Evolutionary conservation across 2,888 invertebrate genomes (phyloP).

Genomic region (Erpobdella octoculata): DNA sequence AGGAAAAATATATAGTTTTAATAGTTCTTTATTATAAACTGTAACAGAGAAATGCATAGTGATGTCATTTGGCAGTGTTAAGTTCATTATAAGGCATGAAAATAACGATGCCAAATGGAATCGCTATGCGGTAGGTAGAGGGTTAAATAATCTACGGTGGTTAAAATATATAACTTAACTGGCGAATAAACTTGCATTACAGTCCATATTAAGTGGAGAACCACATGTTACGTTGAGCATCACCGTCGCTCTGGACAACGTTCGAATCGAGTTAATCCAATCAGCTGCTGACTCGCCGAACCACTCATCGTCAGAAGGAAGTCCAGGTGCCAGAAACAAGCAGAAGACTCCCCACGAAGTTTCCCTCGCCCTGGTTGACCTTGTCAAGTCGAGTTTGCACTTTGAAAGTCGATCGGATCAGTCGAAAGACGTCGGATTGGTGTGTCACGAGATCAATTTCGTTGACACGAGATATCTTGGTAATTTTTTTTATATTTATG

Average conservation of each 20-base stretch:
- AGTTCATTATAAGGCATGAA: no score
- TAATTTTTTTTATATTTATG: no score
- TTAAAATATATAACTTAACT: neutral
- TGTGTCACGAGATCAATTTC: slow-evolving; percentile 79
- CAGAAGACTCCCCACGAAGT: slow-evolving; percentile 39
- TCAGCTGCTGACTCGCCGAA: slow-evolving; percentile 36
- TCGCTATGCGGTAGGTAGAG: neutral
- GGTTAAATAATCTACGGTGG: neutral
- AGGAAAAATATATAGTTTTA: no score
- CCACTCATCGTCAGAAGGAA: neutral
- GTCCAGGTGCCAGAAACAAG: neutral
- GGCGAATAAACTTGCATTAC: slow-evolving; percentile 34
- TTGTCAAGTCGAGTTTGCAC: slow-evolving; percentile 77
- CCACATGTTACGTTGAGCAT: slow-evolving; percentile 74
- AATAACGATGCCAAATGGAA: no score
- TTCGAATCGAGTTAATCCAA: slow-evolving; percentile 63
- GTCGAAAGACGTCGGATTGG: slow-evolving; percentile 81
- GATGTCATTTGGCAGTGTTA: no score
- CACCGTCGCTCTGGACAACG: slow-evolving; percentile 75
- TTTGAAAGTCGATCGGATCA: slow-evolving; percentile 79
- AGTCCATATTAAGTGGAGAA: slow-evolving; percentile 52
- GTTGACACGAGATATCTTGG: slow-evolving; percentile 65
- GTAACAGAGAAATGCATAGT: no score
- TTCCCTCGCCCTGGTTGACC: slow-evolving; percentile 74
- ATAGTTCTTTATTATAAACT: no score